A percentile compares a stretch with the other conserved stretches of the same genome.
Evolutionary conservation across 2,113 vertebrate genomes (phyloP).

Genomic region (Misgurnus anguillicaudatus): DNA sequence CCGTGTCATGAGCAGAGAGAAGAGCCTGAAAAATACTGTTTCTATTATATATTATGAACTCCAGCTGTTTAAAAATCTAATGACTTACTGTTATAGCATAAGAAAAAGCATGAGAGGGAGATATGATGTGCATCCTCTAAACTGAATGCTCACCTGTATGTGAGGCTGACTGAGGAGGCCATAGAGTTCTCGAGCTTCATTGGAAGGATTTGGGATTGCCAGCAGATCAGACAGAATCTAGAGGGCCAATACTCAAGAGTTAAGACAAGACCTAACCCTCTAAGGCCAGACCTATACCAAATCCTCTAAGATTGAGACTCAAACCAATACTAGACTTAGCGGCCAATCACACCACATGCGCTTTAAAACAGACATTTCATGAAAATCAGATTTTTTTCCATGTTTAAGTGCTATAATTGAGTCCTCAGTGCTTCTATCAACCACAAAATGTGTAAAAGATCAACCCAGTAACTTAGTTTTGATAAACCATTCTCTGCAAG

Average conservation of each 20-base stretch:
- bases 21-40: slow-evolving; percentile 79
- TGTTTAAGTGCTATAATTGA: too few species aligned
- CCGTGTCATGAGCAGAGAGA: slow-evolving; percentile 87
- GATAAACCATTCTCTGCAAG: too few species aligned
- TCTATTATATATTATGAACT: not conserved
- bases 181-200: slow-evolving; percentile 83
- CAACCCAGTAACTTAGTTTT: too few species aligned
- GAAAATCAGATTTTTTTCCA: too few species aligned
- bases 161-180: slow-evolving; percentile 80
- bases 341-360: too few species aligned
- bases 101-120: too few species aligned
- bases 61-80: too few species aligned
- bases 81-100: too few species aligned
- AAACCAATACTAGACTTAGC: not conserved
- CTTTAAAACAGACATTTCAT: too few species aligned
- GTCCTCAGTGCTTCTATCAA: too few species aligned
- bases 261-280: not conserved
- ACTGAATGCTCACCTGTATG: slow-evolving; percentile 78
- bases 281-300: not conserved
- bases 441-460: too few species aligned
- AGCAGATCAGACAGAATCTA: slow-evolving; percentile 71
- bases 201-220: slow-evolving; percentile 66
- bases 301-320: not conserved
- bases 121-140: not conserved
- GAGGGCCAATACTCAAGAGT: not conserved